Evolutionary conservation across 2,113 vertebrate genomes (phyloP).

Genomic region (Salvelinus namaycush): DNA sequence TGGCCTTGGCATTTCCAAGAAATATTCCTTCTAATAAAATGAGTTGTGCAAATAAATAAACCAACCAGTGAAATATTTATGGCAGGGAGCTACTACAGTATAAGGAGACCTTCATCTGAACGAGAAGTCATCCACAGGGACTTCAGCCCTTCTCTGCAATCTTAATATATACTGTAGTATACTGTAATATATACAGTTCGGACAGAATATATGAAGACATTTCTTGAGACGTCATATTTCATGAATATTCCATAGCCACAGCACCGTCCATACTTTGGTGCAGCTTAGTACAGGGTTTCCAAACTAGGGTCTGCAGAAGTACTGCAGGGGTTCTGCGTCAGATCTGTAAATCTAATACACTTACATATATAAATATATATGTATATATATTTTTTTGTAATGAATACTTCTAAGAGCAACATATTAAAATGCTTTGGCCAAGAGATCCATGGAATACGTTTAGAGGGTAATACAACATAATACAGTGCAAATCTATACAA

Average conservation of each 20-base stretch:
- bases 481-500: too few species aligned
- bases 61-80: constrained; percentile 71
- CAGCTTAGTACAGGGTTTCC: too few species aligned
- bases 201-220: neutral
- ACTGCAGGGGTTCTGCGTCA: too few species aligned
- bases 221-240: neutral
- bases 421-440: too few species aligned
- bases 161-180: constrained; percentile 40
- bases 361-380: too few species aligned
- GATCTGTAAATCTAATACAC: too few species aligned
- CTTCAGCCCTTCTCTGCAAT: constrained; percentile 46
- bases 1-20: constrained; percentile 70
- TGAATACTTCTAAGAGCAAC: too few species aligned
- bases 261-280: neutral
- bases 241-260: neutral
- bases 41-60: constrained; percentile 66
- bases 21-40: constrained; percentile 68
- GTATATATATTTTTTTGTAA: too few species aligned
- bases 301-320: too few species aligned
- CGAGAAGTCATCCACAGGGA: constrained; percentile 32
- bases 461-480: too few species aligned
- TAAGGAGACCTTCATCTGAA: constrained; percentile 40
- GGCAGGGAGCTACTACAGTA: constrained; percentile 27
- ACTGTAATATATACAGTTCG: constrained; percentile 39
- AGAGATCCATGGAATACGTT: too few species aligned